A percentile compares a stretch with the other conserved stretches of the same genome.
Conservation (phyloP, 2,113 vertebrate genomes). For the Alethe castanea region DNA sequence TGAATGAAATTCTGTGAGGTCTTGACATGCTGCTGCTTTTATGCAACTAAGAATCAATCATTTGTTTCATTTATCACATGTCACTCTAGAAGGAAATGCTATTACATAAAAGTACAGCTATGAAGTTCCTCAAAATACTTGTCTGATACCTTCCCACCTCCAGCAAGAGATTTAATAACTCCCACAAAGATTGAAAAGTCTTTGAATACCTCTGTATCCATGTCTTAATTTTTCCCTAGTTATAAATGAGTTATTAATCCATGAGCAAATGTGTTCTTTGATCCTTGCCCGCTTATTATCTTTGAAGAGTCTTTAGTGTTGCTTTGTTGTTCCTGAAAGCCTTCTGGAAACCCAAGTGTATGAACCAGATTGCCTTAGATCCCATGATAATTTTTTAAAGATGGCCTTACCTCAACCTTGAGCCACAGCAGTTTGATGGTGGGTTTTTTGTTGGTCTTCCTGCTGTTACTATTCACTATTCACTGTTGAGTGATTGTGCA, state of each 20-base stretch:
- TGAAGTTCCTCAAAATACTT: neutral
- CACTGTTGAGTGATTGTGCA: neutral
- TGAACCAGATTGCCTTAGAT: neutral
- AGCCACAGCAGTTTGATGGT: neutral
- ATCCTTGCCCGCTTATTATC: neutral
- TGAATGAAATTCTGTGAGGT: neutral
- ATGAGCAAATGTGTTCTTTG: neutral
- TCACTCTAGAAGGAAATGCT: neutral
- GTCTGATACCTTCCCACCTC: neutral
- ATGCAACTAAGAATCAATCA: neutral
- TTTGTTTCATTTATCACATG: neutral
- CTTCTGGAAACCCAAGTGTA: neutral
- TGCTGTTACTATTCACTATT: no score
- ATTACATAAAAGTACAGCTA: neutral
- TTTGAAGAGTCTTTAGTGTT: neutral
- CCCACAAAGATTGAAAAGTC: neutral
- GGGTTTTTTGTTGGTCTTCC: neutral
- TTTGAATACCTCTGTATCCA: neutral
- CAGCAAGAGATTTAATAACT: neutral
- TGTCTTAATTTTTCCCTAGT: neutral
- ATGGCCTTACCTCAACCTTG: neutral
- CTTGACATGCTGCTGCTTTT: neutral
- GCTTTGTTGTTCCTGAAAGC: neutral
- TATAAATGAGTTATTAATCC: neutral
- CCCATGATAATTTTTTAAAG: neutral